phyloP scores from a whole-genome alignment of 2,113 vertebrate species.

The Bettongia penicillata region DNA sequence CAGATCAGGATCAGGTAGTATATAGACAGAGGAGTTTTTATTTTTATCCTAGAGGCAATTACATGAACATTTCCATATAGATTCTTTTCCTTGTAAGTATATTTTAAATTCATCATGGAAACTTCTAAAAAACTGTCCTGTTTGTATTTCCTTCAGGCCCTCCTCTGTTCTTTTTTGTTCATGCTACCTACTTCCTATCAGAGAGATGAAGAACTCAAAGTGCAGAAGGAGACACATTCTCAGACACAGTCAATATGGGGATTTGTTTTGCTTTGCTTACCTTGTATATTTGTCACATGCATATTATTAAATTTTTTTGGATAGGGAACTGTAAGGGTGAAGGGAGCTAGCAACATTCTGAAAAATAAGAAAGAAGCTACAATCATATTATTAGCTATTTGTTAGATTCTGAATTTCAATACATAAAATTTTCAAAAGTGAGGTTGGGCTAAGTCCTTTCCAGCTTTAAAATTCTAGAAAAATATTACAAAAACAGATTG shows the following conservation, averaged over 20 bases:
- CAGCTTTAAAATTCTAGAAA: not conserved
- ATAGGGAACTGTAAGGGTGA: no score
- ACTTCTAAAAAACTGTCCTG: not conserved
- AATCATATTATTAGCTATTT: not conserved
- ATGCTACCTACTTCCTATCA: not conserved
- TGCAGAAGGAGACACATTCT: not conserved
- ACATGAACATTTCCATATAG: not conserved
- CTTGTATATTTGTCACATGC: not conserved
- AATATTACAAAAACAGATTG: not conserved
- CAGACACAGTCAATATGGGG: not conserved
- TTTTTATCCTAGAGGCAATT: not conserved
- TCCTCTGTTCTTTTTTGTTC: not conserved
- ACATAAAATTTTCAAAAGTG: not conserved
- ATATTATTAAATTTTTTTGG: not conserved
- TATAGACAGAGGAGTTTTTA: not conserved
- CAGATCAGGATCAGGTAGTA: not conserved
- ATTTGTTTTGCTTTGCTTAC: not conserved
- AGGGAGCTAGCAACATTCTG: not conserved
- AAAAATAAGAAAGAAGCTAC: not conserved
- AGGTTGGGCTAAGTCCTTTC: not conserved
- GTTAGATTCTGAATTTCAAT: not conserved
- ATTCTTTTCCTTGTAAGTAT: no score
- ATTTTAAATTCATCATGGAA: not conserved
- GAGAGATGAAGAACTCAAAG: not conserved
- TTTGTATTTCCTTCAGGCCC: not conserved